Evolutionary conservation across 2,888 invertebrate species (phyloP), one percentile per base, ranked within the genome.

Genomic region (Drosophila nr. perissopoda): DNA sequence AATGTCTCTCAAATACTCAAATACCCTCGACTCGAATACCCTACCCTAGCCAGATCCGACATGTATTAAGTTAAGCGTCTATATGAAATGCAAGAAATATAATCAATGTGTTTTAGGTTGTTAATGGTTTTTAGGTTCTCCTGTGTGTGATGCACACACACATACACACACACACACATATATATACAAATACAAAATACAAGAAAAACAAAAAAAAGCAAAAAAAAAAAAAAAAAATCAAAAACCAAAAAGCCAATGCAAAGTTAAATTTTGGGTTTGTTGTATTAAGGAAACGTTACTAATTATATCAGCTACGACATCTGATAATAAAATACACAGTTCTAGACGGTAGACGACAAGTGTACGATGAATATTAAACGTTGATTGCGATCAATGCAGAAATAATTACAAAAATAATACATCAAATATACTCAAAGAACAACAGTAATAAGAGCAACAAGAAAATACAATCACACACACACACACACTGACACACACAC

Each of bases 261-360:
- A 34, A 31, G 70, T 77, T 87, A n/a, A 72, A 59, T 58, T 69
- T 86, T 81, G 57, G 40, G 62, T 86, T 79, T 70, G 68, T 82
- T 87, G 82, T 78, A 84, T 82, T 84, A 75, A 81, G 65, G 60
- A 74, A 74, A 78, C 70, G 75, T 84, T 84, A 81, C 70, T 80
- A 81, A 81, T 89, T 86, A 81, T 92, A 92, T 92, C 92, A 92
- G 92, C 92, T 92, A 92, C 83, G 92, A 92, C 92, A 92, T 92
- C 92, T 92, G 92, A 92, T 92, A 92, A 92, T 92, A 92, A 92
- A 90, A 85, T 79, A 74, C 83, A 79, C 88, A 81, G 74, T 81
- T 79, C 72, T 89, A 86, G 82, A 76, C 70, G 81, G 72, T 88
- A 85, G 83, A 79, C 74, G 70, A 77, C 79, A 82, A 74, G 82